These are phyloP conservation scores for Tetrapedia diversipes DNA, from an alignment of 2,888 invertebrate genomes.

Conservation along the genomic window DNA sequence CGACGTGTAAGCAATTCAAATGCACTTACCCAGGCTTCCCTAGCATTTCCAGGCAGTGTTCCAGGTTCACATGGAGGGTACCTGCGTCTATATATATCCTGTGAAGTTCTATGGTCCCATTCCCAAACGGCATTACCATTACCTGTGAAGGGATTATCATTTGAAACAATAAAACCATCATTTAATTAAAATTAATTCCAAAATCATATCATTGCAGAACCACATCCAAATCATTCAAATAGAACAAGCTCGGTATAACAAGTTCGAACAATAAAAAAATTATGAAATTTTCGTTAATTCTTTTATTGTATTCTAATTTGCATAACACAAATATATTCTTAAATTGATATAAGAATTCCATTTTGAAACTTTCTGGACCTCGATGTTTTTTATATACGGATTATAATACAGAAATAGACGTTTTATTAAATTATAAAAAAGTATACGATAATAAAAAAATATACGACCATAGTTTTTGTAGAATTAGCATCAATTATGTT, in stretches of 20 bases:
- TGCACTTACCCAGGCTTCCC: slow-evolving; percentile 13
- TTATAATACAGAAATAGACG: no score
- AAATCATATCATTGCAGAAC: not conserved
- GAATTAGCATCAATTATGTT: no score
- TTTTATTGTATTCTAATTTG: no score
- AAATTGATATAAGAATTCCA: no score
- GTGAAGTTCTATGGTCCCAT: slow-evolving; percentile 1
- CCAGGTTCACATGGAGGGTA: slow-evolving; percentile 29
- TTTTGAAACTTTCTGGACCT: no score
- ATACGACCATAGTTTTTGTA: no score
- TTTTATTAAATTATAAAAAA: no score
- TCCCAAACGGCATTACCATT: slow-evolving; percentile 17
- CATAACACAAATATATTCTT: no score
- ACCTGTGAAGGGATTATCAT: slow-evolving; percentile 22
- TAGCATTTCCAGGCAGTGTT: slow-evolving; percentile 1
- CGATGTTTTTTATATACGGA: no score
- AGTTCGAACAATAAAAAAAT: not conserved
- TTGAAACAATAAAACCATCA: slow-evolving; percentile 1
- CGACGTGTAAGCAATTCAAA: slow-evolving; percentile 37
- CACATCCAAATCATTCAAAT: not conserved
- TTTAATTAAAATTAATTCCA: slow-evolving; percentile 7
- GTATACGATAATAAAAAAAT: no score
- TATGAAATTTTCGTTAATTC: not conserved
- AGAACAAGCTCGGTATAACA: not conserved
- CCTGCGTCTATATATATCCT: slow-evolving; percentile 8